Base-by-base conservation (phyloP, 2,888 invertebrate genomes). In the Drosophila borealis region DNA sequence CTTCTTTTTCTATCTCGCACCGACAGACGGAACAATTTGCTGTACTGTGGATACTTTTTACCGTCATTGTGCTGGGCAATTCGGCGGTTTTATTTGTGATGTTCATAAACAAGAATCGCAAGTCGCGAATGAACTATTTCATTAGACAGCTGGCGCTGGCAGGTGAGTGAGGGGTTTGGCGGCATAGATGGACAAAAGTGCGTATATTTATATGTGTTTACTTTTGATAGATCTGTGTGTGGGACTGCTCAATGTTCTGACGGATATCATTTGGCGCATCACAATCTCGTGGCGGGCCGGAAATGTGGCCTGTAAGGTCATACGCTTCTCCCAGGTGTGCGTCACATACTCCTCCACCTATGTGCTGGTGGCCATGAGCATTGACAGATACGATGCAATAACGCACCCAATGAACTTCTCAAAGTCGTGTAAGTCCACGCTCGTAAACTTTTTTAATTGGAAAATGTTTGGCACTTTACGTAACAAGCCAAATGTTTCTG, bases 331-430 rank as follows among this genome's bases (percentile, higher is more conserved):
- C 50, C 96, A 97, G 95, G 96, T 95, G 2, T 95, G 97, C 77
- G 97, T 98, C 54, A 97, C 97, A 79, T 98, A 97, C 91, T 97
- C 97, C 1, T 98, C 98, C 3, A 98, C 98, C 0, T 98, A 98
- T 91, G 97, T 98, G 34, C 93, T 98, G 63, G 98, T 98, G 25
- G 98, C 98, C 3, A 94, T 98, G 68, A 97, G 97, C 88, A 97
- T 98, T 88, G 98, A 98, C 93, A 94, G 98, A 85, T 98, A 97
- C 91, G 98, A 98, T 89, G 98, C 98, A 75, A 98, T 98, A 90
- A 97, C 97, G 13, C 96, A 97, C 92, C 98, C 98, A 0, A 97
- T 98, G 97, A 98, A 98, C 93, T 98, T 98, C 93, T 97, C 97
- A 56, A 97, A 97, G 89, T 97, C 97, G 91, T 97, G 98, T 98